Base-by-base conservation (phyloP, 2,797 vertebrate genomes). In the Bryconaethiops microstoma region DNA sequence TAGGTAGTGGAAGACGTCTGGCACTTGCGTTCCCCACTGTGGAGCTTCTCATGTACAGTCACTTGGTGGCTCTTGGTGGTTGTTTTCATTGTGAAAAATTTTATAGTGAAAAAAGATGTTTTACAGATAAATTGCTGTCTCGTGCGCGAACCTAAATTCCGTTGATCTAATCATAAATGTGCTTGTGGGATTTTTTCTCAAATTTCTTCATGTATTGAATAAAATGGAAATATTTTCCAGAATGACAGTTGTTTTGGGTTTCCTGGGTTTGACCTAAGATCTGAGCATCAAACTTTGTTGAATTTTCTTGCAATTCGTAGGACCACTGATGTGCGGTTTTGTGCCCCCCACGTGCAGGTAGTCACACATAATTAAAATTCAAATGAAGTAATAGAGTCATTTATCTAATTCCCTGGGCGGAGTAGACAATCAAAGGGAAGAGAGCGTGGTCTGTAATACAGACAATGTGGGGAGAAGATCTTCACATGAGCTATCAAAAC, bases 301-400 rank as follows among this genome's bases (percentile, higher is more conserved):
- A 86, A 85, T 81, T 82, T 84, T 73, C 78, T 80, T 76, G 77
- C 64, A 73, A 77, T 83, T 88, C 76, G 55, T 67, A 83, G 75
- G 40, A 65, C 12, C 13, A 52, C 48, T 16, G 42, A 45, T 45
- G 48, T 16, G 5, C 40, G 40, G 17, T 19, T 12, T 9, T 40
- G 29, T 14, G 42, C 2, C 35, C 35, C 19, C 29, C n/a, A 67
- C 54, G 6, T 52, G 55, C 62, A 57, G 70, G 69, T 52, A 79
- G 62, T 72, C 73, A 21, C 55, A 23, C 70, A 29, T n/a, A 81
- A 59, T 74, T 77, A 79, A 84, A 25, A 59, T 5, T 40, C n/a
- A 23, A 78, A 79, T 48, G 55, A 78, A 79, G 71, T 70, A 69
- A 73, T 42, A 0, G 12, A 69, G 81, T 71, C 45, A 48, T 71